These are phyloP conservation scores for Pomacea canaliculata DNA, from an alignment of 2,888 invertebrate genomes.

Conservation along the genomic window DNA sequence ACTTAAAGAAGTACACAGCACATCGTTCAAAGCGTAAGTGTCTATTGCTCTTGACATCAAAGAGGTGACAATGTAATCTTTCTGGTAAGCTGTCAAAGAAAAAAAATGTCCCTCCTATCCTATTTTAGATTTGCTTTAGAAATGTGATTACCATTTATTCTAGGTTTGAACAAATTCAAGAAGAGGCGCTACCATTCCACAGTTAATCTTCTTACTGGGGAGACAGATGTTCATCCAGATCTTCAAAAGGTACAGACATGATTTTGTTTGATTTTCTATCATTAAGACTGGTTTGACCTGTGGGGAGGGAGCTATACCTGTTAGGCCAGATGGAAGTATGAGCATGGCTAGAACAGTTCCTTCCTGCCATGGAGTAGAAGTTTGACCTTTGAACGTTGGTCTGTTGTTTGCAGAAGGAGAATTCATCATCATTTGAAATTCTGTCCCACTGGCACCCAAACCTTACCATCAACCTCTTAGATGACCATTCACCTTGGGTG, in stretches of 20 bases:
- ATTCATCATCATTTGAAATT: conserved; percentile 78
- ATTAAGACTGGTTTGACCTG: too few relatives aligned
- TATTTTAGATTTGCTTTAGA: too few relatives aligned
- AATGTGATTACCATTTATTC: conserved; percentile 23
- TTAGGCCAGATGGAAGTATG: too few relatives aligned
- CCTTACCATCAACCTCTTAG: conserved; percentile 92
- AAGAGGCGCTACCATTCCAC: conserved; percentile 87
- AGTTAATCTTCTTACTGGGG: conserved; percentile 94
- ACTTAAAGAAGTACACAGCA: conserved; percentile 79
- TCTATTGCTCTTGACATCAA: background rate
- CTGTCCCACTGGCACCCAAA: conserved; percentile 99
- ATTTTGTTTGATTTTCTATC: too few relatives aligned
- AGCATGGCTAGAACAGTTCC: too few relatives aligned
- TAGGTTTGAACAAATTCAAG: conserved; percentile 87
- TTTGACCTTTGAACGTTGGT: background rate
- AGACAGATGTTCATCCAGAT: conserved; percentile 82
- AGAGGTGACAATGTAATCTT: too few relatives aligned
- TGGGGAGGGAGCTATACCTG: too few relatives aligned
- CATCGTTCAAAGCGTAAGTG: conserved; percentile 79
- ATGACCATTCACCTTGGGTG: conserved; percentile 96
- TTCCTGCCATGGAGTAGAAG: too few relatives aligned
- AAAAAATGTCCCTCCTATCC: too few relatives aligned
- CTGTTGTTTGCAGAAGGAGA: conserved; percentile 49
- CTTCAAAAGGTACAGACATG: conserved; percentile 73
- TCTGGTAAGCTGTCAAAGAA: too few relatives aligned